Evolutionary conservation across 2,888 invertebrate species (phyloP).

Genomic region (Prosapia bicincta): DNA sequence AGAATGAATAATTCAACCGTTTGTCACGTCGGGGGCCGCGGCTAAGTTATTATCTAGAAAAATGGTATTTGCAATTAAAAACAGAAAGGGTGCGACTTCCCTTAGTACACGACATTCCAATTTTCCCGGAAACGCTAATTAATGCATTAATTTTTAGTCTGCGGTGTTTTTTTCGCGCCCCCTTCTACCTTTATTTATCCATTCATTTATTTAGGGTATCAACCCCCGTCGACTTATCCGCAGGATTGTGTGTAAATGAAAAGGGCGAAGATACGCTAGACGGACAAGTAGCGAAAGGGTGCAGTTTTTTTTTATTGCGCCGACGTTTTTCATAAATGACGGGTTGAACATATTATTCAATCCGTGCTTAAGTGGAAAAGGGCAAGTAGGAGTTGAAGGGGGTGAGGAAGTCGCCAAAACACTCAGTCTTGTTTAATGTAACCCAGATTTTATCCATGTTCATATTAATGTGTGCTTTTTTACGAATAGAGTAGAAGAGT

Average conservation of each 20-base stretch:
- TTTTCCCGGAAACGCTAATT: constrained; percentile 41
- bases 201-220: constrained; percentile 7
- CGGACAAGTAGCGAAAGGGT: not conserved
- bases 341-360: not conserved
- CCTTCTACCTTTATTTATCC: constrained; percentile 6
- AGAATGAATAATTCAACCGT: not conserved
- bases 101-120: constrained; percentile 39
- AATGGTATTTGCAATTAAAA: constrained; percentile 31
- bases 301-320: not conserved
- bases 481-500: not conserved
- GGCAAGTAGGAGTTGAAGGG: not conserved
- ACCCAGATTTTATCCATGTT: not conserved
- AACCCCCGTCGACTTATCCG: not conserved
- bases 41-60: constrained; percentile 25
- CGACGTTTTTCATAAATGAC: not conserved
- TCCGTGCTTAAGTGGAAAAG: not conserved
- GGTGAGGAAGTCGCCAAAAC: not conserved
- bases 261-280: not conserved
- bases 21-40: not conserved
- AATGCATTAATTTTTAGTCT: constrained; percentile 41
- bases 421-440: not conserved
- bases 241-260: not conserved
- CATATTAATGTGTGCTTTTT: not conserved
- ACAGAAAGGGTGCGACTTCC: constrained; percentile 13
- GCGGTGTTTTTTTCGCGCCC: constrained; percentile 25